Conservation (phyloP, 2,113 vertebrate genomes). For the Isichthys henryi region DNA sequence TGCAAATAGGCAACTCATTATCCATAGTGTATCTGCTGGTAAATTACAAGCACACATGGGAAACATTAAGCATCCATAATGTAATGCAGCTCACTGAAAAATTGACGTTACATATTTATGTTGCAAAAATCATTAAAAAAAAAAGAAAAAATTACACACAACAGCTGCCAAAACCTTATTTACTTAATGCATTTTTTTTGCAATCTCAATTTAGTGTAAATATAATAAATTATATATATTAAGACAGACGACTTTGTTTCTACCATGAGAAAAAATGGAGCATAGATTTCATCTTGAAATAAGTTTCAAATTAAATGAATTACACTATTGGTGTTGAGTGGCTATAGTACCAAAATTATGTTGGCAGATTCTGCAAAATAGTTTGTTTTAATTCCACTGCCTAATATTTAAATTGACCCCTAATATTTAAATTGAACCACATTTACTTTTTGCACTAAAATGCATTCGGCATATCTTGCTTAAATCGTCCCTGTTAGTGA, state of each 20-base stretch:
- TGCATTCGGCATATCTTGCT: background rate
- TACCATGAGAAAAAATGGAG: background rate
- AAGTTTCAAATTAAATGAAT: background rate
- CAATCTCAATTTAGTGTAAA: background rate
- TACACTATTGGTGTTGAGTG: background rate
- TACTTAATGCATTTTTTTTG: background rate
- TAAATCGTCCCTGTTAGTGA: background rate
- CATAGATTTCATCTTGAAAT: background rate
- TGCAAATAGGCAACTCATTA: constrained; percentile 7
- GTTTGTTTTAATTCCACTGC: background rate
- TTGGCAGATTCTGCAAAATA: background rate
- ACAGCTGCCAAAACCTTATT: background rate
- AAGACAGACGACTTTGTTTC: background rate
- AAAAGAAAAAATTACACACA: background rate
- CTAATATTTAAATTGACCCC: background rate
- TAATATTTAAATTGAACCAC: background rate
- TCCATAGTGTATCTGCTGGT: background rate
- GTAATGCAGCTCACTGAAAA: background rate
- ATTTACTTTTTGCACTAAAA: background rate
- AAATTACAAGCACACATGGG: background rate
- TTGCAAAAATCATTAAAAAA: background rate
- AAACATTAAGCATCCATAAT: background rate
- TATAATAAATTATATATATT: background rate
- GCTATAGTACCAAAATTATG: background rate
- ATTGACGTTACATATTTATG: background rate